These are phyloP conservation scores for Anas capensis DNA, from an alignment of 2,797 vertebrate species.

Conservation along the genomic window DNA sequence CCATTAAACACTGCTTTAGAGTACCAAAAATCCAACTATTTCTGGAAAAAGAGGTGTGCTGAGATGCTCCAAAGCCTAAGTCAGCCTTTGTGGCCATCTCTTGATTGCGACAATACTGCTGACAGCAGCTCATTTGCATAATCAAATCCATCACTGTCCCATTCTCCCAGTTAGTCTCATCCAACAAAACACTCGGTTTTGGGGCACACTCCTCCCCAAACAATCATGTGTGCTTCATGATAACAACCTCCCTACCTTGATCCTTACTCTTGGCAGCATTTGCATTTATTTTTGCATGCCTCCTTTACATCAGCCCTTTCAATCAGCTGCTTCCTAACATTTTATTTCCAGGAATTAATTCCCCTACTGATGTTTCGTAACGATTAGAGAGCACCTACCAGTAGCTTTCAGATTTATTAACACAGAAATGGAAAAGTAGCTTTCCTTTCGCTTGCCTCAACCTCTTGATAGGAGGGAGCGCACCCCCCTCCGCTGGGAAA, in stretches of 20 bases:
- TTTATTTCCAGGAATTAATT: slow-evolving; percentile 25
- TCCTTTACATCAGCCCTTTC: not conserved
- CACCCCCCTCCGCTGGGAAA: accelerated
- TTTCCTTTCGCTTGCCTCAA: not conserved
- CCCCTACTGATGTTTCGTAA: not conserved
- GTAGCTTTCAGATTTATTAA: not conserved
- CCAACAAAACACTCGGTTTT: not conserved
- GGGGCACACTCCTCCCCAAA: accelerated
- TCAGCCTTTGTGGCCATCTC: not conserved
- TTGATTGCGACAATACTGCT: accelerated
- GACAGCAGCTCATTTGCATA: not conserved
- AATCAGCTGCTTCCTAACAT: not conserved
- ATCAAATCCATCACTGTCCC: not conserved
- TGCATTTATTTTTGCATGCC: not conserved
- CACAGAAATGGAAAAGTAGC: not conserved
- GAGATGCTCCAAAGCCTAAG: not conserved
- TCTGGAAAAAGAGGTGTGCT: not conserved
- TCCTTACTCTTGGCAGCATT: not conserved
- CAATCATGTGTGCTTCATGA: accelerated
- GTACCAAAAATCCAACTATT: not conserved
- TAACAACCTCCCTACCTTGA: not conserved
- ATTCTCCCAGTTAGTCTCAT: not conserved
- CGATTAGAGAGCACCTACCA: not conserved
- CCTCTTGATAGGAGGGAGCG: not conserved
- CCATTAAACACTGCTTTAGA: not conserved